phyloP scores from a whole-genome alignment of 2,113 vertebrate genomes.

The Oryzias curvinotus region DNA sequence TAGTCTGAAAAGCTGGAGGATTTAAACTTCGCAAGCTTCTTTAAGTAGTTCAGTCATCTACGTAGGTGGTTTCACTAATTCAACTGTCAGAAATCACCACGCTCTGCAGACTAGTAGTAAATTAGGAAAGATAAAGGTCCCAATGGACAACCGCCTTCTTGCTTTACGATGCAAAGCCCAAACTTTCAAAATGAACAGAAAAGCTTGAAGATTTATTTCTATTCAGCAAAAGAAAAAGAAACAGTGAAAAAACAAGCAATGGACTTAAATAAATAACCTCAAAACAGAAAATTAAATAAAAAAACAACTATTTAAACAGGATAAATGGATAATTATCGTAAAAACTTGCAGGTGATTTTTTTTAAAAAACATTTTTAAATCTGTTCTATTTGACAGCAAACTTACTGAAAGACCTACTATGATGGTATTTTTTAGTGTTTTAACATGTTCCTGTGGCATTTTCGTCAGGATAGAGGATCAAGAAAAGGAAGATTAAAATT shows the following conservation, averaged over 20 bases:
- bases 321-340: too few relatives aligned
- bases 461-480: too few relatives aligned
- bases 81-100: slow-evolving; percentile 47
- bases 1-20: slow-evolving; percentile 5
- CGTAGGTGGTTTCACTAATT: slow-evolving; percentile 49
- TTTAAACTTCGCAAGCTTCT: slow-evolving; percentile 1
- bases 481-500: too few relatives aligned
- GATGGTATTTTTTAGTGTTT: too few relatives aligned
- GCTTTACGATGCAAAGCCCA: not conserved
- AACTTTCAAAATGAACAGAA: slow-evolving; percentile 12
- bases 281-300: too few relatives aligned
- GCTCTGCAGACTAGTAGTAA: not conserved
- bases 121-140: slow-evolving; percentile 8
- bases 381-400: not conserved
- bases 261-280: not conserved
- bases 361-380: not conserved
- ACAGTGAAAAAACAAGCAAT: slow-evolving; percentile 6
- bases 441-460: too few relatives aligned
- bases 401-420: too few relatives aligned
- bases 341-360: not conserved
- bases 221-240: slow-evolving; percentile 59
- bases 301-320: too few relatives aligned
- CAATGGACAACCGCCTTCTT: slow-evolving; percentile 44
- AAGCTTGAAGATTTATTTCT: slow-evolving; percentile 34
- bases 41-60: slow-evolving; percentile 22